Conservation (phyloP, 2,113 vertebrate genomes). For the Sander lucioperca region DNA sequence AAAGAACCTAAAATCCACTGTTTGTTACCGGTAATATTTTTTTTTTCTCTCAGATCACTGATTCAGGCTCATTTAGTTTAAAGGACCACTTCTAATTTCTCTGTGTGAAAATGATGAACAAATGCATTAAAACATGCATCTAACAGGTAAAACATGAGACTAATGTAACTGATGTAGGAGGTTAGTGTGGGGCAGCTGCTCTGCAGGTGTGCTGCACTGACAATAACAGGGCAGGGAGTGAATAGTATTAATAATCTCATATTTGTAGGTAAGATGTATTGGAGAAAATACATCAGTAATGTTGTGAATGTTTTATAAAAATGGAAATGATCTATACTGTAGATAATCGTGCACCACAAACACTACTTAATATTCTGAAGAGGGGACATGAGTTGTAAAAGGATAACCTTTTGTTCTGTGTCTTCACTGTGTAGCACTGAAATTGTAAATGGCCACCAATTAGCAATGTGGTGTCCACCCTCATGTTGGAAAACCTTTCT, state of each 20-base stretch:
- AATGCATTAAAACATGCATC: neutral
- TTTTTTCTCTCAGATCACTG: neutral
- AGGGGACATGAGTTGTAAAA: neutral
- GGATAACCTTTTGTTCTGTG: constrained; percentile 1
- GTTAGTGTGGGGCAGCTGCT: neutral
- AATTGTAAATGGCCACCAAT: neutral
- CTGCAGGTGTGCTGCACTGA: neutral
- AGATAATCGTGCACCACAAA: neutral
- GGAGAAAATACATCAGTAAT: neutral
- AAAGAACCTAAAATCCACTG: neutral
- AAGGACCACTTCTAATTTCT: neutral
- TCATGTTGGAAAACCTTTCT: constrained; percentile 2
- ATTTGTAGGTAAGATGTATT: neutral
- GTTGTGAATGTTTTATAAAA: neutral
- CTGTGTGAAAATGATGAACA: neutral
- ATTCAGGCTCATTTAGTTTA: neutral
- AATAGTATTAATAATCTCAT: neutral
- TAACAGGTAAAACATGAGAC: neutral
- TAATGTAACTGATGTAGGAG: neutral
- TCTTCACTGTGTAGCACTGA: neutral
- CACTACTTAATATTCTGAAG: neutral
- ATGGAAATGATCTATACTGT: neutral
- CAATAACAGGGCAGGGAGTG: neutral
- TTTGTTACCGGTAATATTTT: neutral
- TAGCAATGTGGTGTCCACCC: neutral